Percentiles rank a stretch among this genome's conserved stretches.
phyloP scores from a whole-genome alignment of 1,140 invertebrate genomes.

The Neodiprion lecontei region DNA sequence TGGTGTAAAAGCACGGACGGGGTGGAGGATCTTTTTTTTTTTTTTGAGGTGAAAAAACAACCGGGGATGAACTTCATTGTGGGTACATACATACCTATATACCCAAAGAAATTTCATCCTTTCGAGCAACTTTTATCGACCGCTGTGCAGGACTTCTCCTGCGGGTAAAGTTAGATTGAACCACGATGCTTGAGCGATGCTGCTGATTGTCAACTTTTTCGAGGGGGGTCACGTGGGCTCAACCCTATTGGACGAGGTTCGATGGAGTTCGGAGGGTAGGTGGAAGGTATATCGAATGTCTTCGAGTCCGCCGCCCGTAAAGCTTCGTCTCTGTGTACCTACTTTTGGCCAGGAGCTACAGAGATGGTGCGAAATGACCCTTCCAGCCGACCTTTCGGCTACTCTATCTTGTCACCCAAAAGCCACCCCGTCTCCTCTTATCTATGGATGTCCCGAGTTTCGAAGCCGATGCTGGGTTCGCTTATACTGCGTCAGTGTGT shows the following conservation, averaged over 20 bases:
- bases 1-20: too few relatives aligned
- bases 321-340: neutral
- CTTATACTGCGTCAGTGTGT: too few relatives aligned
- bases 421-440: neutral
- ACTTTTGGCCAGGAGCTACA: neutral
- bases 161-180: neutral
- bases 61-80: too few relatives aligned
- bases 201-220: neutral
- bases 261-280: constrained; percentile 4
- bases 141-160: too few relatives aligned
- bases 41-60: too few relatives aligned
- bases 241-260: neutral
- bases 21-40: too few relatives aligned
- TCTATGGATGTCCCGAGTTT: too few relatives aligned
- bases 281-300: neutral
- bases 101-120: too few relatives aligned
- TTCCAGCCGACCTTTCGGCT: neutral
- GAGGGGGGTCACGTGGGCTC: neutral
- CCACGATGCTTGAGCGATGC: neutral
- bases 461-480: too few relatives aligned
- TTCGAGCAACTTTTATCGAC: too few relatives aligned
- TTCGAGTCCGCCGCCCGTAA: neutral
- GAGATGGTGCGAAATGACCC: neutral
- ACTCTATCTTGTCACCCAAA: neutral
- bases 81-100: too few relatives aligned